Conservation (phyloP, 2,113 vertebrate genomes). For the Bos javanicus region DNA sequence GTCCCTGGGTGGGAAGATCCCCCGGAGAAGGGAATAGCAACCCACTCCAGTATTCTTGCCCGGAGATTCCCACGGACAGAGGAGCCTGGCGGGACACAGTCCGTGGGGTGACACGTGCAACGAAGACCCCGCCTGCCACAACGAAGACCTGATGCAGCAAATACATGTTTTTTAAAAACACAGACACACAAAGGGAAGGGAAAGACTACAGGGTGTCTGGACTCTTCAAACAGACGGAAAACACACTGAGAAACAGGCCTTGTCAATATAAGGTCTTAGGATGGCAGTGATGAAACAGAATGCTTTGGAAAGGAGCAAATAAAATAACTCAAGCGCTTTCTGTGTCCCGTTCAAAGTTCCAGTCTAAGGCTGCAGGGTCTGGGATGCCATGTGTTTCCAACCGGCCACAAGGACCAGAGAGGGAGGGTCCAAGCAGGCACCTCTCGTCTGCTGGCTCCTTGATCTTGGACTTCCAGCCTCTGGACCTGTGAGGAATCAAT, state of each 20-base stretch:
- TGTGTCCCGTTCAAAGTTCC: background rate
- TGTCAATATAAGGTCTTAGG: background rate
- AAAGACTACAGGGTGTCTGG: background rate
- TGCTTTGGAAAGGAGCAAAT: background rate
- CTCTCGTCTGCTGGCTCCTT: background rate
- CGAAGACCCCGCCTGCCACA: background rate
- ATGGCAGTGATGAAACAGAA: background rate
- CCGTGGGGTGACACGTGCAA: background rate
- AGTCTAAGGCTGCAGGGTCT: background rate
- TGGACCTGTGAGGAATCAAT: background rate
- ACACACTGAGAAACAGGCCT: background rate
- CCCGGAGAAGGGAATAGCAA: background rate
- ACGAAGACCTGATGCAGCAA: background rate
- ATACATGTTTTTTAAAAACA: background rate
- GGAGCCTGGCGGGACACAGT: background rate
- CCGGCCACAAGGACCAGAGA: background rate
- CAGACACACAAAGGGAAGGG: background rate
- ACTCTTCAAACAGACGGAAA: background rate
- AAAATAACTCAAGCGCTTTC: background rate
- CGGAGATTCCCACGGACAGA: background rate
- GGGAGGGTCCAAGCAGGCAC: background rate
- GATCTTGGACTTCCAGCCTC: background rate
- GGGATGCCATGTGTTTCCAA: fast-evolving
- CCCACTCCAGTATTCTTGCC: background rate
- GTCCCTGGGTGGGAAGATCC: background rate